Percentiles rank a stretch among this genome's conserved stretches.
Evolutionary conservation across 2,888 invertebrate genomes (phyloP).

Genomic region (Archips xylosteana): DNA sequence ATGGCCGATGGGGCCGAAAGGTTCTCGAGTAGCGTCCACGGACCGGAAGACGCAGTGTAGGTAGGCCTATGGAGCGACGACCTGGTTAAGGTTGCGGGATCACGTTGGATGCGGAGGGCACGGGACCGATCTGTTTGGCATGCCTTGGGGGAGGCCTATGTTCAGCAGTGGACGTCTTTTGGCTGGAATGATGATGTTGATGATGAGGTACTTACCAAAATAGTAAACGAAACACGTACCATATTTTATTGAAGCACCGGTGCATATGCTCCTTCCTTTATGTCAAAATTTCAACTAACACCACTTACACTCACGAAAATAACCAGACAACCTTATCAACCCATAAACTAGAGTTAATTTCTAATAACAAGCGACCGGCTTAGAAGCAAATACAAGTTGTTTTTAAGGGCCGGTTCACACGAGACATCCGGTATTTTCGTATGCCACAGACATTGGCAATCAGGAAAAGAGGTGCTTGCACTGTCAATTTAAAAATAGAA

Average conservation of each 20-base stretch:
- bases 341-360: not conserved
- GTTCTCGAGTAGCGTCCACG: too few relatives aligned
- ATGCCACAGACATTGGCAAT: slow-evolving; percentile 41
- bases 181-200: too few relatives aligned
- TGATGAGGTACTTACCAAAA: too few relatives aligned
- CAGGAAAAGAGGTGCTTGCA: slow-evolving; percentile 43
- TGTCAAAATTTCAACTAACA: slow-evolving; percentile 16
- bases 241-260: slow-evolving; percentile 18
- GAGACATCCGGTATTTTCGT: slow-evolving; percentile 41
- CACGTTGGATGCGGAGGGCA: too few relatives aligned
- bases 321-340: not conserved
- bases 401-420: slow-evolving; percentile 34
- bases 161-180: too few relatives aligned
- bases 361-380: not conserved
- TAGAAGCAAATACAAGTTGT: not conserved
- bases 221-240: slow-evolving; percentile 30
- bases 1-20: too few relatives aligned
- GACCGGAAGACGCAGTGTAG: too few relatives aligned
- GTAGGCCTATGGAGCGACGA: too few relatives aligned
- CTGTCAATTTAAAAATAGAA: slow-evolving; percentile 35
- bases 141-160: too few relatives aligned
- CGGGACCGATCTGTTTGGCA: too few relatives aligned
- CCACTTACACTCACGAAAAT: not conserved
- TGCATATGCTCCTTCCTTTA: slow-evolving; percentile 20
- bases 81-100: too few relatives aligned